Evolutionary conservation across 2,797 vertebrate genomes (phyloP).

Genomic region (Meriones psammophilus): DNA sequence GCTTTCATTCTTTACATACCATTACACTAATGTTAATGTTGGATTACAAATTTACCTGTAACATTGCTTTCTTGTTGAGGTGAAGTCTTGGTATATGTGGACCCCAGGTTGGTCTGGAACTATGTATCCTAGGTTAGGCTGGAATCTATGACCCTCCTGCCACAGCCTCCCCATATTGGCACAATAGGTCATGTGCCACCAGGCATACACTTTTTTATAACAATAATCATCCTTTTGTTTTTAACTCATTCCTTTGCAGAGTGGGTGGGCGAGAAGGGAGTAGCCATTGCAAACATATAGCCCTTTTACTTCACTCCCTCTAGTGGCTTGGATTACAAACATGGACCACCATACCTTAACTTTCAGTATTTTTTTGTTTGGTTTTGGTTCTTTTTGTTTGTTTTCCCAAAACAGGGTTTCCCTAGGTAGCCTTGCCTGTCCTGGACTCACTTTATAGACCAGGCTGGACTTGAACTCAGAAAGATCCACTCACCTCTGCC

Average conservation of each 20-base stretch:
- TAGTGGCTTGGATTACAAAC: neutral
- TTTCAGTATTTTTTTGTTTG: neutral
- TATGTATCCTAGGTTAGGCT: neutral
- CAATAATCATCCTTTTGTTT: neutral
- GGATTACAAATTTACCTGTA: neutral
- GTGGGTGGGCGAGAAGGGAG: neutral
- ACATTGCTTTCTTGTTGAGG: neutral
- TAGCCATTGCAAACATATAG: neutral
- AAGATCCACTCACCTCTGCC: no score
- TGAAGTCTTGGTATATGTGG: neutral
- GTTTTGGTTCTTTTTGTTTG: no score
- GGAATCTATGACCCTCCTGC: no score
- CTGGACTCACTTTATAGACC: no score
- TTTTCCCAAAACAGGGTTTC: no score
- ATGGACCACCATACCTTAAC: no score
- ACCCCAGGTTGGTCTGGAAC: neutral
- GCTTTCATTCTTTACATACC: neutral
- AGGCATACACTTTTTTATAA: neutral
- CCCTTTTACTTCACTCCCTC: neutral
- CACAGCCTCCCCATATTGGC: neutral
- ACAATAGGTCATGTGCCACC: no score
- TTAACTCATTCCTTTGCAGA: neutral
- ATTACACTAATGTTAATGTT: neutral
- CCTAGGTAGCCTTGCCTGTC: no score
- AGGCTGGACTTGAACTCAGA: no score